Conservation (phyloP, 1,140 invertebrate genomes). For the Nymphalis io region DNA sequence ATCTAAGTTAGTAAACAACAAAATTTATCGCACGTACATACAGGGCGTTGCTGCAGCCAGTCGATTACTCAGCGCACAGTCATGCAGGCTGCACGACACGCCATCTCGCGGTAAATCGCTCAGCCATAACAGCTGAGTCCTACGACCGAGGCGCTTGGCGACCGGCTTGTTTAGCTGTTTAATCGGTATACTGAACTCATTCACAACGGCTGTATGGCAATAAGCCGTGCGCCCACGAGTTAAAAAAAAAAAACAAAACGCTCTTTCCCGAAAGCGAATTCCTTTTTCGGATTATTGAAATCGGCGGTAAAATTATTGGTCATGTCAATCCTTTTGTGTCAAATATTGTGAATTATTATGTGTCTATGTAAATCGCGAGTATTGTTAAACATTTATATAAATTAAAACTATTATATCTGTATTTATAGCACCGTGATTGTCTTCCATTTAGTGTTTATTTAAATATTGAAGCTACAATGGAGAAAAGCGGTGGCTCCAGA, state of each 20-base stretch:
- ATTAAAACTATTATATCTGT: slow-evolving; percentile 31
- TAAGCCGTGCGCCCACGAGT: slow-evolving; percentile 9
- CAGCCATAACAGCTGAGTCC: slow-evolving; percentile 36
- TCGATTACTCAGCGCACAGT: slow-evolving; percentile 65
- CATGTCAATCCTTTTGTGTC: slow-evolving; percentile 50
- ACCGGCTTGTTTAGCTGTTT: slow-evolving; percentile 60
- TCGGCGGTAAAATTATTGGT: slow-evolving; percentile 37
- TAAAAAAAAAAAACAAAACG: slow-evolving; percentile 18
- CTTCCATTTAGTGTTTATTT: slow-evolving; percentile 43
- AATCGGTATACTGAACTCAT: slow-evolving; percentile 53
- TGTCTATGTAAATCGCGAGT: slow-evolving; percentile 61
- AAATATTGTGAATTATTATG: slow-evolving; percentile 61
- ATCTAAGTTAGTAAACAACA: slow-evolving; percentile 6
- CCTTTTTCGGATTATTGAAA: slow-evolving; percentile 32
- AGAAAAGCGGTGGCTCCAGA: slow-evolving; percentile 73
- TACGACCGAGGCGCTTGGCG: slow-evolving; percentile 63
- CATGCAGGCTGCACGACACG: slow-evolving; percentile 54
- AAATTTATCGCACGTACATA: slow-evolving; percentile 8
- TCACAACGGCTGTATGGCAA: slow-evolving; percentile 29
- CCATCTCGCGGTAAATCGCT: slow-evolving; percentile 52
- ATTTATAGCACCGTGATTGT: slow-evolving; percentile 32
- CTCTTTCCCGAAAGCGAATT: slow-evolving; percentile 20
- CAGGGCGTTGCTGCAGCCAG: slow-evolving; percentile 19
- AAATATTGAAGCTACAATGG: slow-evolving; percentile 51
- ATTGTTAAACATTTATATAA: slow-evolving; percentile 6